Percentiles rank a stretch among this genome's conserved stretches.
Conservation (phyloP, 2,113 vertebrate genomes). For the Trematomus loennbergii region DNA sequence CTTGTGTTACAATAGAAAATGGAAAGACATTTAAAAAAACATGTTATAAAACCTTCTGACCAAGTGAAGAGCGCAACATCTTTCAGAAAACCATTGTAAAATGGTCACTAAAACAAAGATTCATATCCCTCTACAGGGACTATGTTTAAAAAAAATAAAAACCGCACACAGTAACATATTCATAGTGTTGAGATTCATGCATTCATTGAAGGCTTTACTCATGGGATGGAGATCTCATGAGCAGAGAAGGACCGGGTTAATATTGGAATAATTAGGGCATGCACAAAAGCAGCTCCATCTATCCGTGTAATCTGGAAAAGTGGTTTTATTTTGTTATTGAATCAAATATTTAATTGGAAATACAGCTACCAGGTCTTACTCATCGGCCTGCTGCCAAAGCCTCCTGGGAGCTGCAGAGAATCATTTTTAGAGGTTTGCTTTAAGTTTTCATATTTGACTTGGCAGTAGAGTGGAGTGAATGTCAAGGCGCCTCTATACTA, state of each 20-base stretch:
- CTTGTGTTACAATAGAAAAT: neutral
- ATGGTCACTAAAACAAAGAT: neutral
- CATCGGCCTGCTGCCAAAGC: neutral
- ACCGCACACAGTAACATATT: neutral
- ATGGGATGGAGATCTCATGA: too few relatives aligned
- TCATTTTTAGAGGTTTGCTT: too few relatives aligned
- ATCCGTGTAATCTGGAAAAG: too few relatives aligned
- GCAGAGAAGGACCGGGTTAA: too few relatives aligned
- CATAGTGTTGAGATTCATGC: too few relatives aligned
- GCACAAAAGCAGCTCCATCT: too few relatives aligned
- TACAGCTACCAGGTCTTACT: too few relatives aligned
- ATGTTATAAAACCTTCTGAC: neutral
- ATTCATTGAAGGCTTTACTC: too few relatives aligned
- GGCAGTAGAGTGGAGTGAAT: neutral
- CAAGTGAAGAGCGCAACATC: neutral
- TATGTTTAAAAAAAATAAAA: neutral
- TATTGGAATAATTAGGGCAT: too few relatives aligned
- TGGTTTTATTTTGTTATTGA: neutral
- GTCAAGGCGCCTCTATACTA: neutral
- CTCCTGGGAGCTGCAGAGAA: neutral
- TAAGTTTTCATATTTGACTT: too few relatives aligned
- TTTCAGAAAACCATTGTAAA: neutral
- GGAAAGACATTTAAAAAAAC: neutral
- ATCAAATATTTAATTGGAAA: too few relatives aligned
- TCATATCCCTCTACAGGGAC: neutral